A percentile compares a stretch with the other conserved stretches of the same genome.
phyloP scores from a whole-genome alignment of 2,888 invertebrate species.

The Melitaea athalia region DNA sequence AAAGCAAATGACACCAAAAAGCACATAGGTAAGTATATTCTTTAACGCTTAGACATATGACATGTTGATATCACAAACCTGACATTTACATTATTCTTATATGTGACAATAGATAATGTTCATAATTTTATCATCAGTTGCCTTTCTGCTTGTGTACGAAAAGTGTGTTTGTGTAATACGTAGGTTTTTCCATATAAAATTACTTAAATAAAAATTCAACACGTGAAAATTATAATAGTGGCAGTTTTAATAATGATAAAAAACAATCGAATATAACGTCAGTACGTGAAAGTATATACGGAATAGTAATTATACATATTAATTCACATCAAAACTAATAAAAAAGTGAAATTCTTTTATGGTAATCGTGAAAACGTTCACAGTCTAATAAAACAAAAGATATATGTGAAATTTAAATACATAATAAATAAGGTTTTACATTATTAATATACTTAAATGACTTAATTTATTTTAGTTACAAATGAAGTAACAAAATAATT shows the following conservation, averaged over 20 bases:
- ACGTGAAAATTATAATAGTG: not conserved
- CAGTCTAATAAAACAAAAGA: not conserved
- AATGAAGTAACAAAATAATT: too few species aligned
- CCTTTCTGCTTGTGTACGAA: conserved; percentile 25
- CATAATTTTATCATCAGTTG: conserved; percentile 30
- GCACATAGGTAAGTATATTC: not conserved
- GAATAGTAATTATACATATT: not conserved
- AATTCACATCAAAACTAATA: not conserved
- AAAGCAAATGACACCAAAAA: not conserved
- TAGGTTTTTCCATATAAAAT: not conserved
- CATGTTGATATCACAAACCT: conserved; percentile 9
- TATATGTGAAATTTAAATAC: not conserved
- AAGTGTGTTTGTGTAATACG: conserved; percentile 16
- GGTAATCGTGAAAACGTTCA: not conserved
- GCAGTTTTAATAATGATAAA: not conserved
- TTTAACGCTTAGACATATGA: conserved; percentile 5
- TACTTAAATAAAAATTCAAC: too few species aligned
- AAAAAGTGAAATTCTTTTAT: not conserved
- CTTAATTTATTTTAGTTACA: too few species aligned
- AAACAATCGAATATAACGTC: not conserved
- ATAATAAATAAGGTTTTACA: not conserved
- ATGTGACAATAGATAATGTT: conserved; percentile 27
- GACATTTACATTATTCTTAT: conserved; percentile 22
- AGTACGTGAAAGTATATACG: not conserved
- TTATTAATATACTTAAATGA: not conserved